phyloP scores from a whole-genome alignment of 2,888 invertebrate genomes.

The Stenurella melanura region DNA sequence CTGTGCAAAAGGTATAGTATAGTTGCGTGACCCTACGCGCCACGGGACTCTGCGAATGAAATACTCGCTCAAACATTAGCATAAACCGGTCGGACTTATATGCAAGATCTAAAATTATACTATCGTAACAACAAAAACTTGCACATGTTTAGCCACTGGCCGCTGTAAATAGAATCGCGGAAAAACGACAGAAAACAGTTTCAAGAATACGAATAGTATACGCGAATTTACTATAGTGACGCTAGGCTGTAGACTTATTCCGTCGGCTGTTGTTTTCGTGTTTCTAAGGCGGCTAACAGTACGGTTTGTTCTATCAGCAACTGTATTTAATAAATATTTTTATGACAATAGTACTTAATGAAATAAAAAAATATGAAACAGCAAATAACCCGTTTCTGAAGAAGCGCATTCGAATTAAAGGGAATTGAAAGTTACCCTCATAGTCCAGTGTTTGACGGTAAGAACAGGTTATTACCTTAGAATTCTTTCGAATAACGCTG shows the following conservation, averaged over 20 bases:
- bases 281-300: too few species aligned
- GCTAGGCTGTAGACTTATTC: neutral
- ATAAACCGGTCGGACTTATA: slow-evolving; percentile 56
- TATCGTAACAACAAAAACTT: slow-evolving; percentile 69
- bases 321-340: too few species aligned
- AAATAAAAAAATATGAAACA: too few species aligned
- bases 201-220: slow-evolving; percentile 35
- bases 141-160: slow-evolving; percentile 67
- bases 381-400: too few species aligned
- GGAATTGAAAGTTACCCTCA: too few species aligned
- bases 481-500: too few species aligned
- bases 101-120: slow-evolving; percentile 70
- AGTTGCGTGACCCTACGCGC: slow-evolving; percentile 58
- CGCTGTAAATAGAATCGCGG: slow-evolving; percentile 67
- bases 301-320: too few species aligned
- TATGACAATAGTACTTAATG: too few species aligned
- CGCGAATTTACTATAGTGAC: slow-evolving; percentile 24
- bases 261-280: slow-evolving; percentile 8
- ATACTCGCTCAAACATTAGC: slow-evolving; percentile 69
- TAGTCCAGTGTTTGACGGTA: too few species aligned
- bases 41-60: slow-evolving; percentile 67
- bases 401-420: too few species aligned
- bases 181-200: slow-evolving; percentile 40
- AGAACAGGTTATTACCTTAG: too few species aligned
- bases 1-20: slow-evolving; percentile 31